phyloP scores from a whole-genome alignment of 2,113 vertebrate species.

The Haemorhous mexicanus region DNA sequence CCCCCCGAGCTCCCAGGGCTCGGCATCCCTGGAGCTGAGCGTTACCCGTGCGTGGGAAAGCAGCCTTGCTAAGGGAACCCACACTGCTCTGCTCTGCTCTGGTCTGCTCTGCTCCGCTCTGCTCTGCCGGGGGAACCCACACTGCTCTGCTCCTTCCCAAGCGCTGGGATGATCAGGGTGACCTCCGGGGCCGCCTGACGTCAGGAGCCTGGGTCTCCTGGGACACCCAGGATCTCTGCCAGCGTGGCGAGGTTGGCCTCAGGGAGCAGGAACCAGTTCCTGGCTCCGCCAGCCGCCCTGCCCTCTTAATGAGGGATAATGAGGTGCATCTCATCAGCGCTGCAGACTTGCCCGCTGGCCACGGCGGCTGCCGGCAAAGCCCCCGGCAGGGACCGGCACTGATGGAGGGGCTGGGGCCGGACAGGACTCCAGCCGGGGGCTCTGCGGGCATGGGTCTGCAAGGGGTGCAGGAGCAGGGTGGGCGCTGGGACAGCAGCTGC shows the following conservation, averaged over 20 bases:
- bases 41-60: background rate
- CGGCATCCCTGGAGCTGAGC: background rate
- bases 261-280: conserved; percentile 31
- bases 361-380: background rate
- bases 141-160: background rate
- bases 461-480: too few species aligned
- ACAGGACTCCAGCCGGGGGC: background rate
- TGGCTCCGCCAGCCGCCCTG: conserved; percentile 1
- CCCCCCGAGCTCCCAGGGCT: background rate
- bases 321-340: background rate
- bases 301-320: conserved; percentile 45
- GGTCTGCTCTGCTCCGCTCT: too few species aligned
- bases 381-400: background rate
- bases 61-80: background rate
- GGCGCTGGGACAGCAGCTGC: fast-evolving
- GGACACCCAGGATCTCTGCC: background rate
- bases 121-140: background rate
- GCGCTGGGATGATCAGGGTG: background rate
- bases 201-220: background rate
- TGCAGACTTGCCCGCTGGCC: conserved; percentile 26
- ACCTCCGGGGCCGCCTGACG: background rate
- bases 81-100: background rate
- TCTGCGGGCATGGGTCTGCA: background rate
- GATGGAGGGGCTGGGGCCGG: background rate
- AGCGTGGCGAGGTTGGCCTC: background rate